Base-by-base conservation (phyloP, 2,888 invertebrate species). In the Sinohyriopsis cumingii region DNA sequence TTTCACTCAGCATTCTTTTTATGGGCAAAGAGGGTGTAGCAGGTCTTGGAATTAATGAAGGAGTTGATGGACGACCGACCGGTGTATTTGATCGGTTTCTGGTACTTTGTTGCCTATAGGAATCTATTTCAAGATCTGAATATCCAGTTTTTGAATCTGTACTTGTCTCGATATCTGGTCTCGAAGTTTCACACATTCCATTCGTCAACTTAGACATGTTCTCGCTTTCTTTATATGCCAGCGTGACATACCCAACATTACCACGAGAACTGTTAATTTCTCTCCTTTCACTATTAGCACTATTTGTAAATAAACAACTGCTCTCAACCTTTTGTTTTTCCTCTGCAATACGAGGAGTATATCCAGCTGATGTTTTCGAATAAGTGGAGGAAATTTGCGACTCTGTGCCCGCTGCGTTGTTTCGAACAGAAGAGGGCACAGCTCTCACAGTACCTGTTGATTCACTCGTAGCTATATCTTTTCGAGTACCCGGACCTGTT, bases 31-130 rank as follows among this genome's bases (percentile, higher is more conserved):
- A 78, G n/a, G 82, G 82, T 19, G 81, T 80, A 53, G 78, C 59
- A 1, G 81, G 77, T 24, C 79, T 69, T n/a, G 78, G 81, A 63
- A 80, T 78, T 15, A 74, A 68, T 18, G 82, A 81, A 12, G 82
- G 82, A 24, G 82, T 82, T 20, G 76, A 71, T 18, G 75, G 75
- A 59, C 80, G 63, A 18, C 79, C 76, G 55, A 73, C 67, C 0
- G 79, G 77, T 9, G 78, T 78, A 33, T 72, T 45, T 45, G 45
- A 45, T 45, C 45, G 45, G 15, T 45, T 45, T 45, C 12, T 45
- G 45, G 45, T 45, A 45, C 45, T 15, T 45, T 12, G 9, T 45
- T 45, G 45, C 45, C 15, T 45, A 45, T 45, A 45, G 15, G 45
- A 15, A 45, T 12, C 45, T 45, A 15, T 45, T 45, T 45, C 45